Evolutionary conservation across 2,888 invertebrate genomes (phyloP).

Genomic region (Epinotia ramella): DNA sequence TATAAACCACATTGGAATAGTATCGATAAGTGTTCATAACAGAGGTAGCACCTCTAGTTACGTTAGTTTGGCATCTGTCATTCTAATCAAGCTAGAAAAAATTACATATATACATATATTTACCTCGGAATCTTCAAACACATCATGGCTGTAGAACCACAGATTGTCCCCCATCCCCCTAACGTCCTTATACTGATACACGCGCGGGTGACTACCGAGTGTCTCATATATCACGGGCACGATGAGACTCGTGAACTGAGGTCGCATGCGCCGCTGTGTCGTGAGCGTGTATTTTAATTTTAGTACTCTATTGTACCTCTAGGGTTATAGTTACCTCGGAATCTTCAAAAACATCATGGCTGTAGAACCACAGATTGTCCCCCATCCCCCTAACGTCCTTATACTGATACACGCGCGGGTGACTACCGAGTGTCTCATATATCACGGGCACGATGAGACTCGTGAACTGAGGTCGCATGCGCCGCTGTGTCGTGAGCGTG

Average conservation of each 20-base stretch:
- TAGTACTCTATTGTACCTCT: no score
- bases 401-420: slow-evolving; percentile 84
- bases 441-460: slow-evolving; percentile 87
- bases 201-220: slow-evolving; percentile 86
- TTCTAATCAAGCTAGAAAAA: no score
- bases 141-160: slow-evolving; percentile 88
- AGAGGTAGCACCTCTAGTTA: no score
- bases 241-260: slow-evolving; percentile 72
- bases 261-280: no score
- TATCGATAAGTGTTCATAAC: no score
- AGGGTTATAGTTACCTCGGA: slow-evolving; percentile 63
- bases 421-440: slow-evolving; percentile 87
- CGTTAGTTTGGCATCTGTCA: no score
- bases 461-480: slow-evolving; percentile 62
- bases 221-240: slow-evolving; percentile 89
- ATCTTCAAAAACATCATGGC: slow-evolving; percentile 86
- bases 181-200: slow-evolving; percentile 83
- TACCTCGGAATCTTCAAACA: slow-evolving; percentile 84
- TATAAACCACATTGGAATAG: no score
- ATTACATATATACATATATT: no score
- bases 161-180: slow-evolving; percentile 86
- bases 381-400: slow-evolving; percentile 85
- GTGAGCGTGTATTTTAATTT: no score
- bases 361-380: slow-evolving; percentile 88
- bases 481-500: no score